Evolutionary conservation across 2,888 invertebrate species (phyloP).

Genomic region (Ophraella communa): DNA sequence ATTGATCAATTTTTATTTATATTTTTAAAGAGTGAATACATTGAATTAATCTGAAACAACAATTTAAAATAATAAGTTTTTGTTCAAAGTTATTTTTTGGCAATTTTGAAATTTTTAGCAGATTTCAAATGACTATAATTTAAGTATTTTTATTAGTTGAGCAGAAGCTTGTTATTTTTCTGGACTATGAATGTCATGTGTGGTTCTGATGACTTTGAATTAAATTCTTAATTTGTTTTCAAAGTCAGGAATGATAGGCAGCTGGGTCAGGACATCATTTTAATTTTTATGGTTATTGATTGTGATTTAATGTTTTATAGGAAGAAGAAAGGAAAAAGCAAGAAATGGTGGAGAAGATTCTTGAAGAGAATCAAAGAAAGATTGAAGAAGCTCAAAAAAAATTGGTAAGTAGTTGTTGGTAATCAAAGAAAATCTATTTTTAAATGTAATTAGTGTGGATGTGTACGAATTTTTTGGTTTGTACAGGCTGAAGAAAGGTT

Average conservation of each 20-base stretch:
- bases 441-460: too few species aligned
- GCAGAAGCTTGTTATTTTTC: conserved; percentile 6
- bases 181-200: background rate
- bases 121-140: background rate
- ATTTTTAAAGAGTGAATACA: background rate
- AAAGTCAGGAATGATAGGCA: conserved; percentile 38
- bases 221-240: conserved; percentile 22
- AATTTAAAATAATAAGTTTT: background rate
- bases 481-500: conserved; percentile 92
- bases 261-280: conserved; percentile 53
- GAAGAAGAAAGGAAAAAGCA: conserved; percentile 96
- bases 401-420: conserved; percentile 88
- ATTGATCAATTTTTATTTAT: conserved; percentile 17
- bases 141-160: background rate
- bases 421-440: too few species aligned
- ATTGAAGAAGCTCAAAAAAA: conserved; percentile 97
- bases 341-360: conserved; percentile 93
- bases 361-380: conserved; percentile 97
- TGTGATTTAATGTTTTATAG: conserved; percentile 74
- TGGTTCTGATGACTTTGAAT: conserved; percentile 5
- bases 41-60: background rate
- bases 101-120: background rate
- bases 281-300: conserved; percentile 56
- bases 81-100: too few species aligned
- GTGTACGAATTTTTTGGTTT: background rate